phyloP scores from a whole-genome alignment of 2,888 invertebrate genomes.

The Physocephala rufipes region DNA sequence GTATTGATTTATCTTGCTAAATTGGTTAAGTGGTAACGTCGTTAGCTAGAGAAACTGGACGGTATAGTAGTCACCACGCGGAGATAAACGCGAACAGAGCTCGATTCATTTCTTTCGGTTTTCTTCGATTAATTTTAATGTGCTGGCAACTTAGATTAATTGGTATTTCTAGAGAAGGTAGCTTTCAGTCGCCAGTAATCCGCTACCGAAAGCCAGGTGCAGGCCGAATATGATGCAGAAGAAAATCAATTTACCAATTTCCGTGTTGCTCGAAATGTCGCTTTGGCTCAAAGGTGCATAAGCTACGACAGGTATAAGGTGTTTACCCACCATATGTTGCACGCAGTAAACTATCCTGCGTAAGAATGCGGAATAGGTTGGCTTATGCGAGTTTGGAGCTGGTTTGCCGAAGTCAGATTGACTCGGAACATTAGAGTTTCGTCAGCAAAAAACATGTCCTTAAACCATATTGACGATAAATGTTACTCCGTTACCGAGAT shows the following conservation, averaged over 20 bases:
- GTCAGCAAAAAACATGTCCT: conserved; percentile 43
- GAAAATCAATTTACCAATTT: conserved; percentile 12
- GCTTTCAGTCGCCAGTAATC: conserved; percentile 51
- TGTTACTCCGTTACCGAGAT: conserved; percentile 15
- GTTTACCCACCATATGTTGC: neutral
- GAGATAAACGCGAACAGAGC: neutral
- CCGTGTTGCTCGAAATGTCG: neutral
- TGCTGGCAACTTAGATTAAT: conserved; percentile 54
- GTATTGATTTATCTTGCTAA: conserved; percentile 22
- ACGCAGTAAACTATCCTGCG: neutral
- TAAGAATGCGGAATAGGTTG: neutral
- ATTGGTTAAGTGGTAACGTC: conserved; percentile 30
- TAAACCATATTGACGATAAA: conserved; percentile 46
- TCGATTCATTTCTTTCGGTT: too few relatives aligned
- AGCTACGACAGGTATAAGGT: neutral
- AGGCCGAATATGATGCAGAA: neutral
- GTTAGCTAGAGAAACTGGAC: conserved; percentile 19
- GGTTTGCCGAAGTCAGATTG: conserved; percentile 33
- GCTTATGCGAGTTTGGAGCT: conserved; percentile 5
- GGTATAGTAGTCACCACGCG: conserved; percentile 17
- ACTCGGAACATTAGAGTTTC: conserved; percentile 27
- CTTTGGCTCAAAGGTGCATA: neutral
- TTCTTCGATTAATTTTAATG: conserved; percentile 26
- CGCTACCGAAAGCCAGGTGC: conserved; percentile 30
- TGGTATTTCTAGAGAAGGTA: conserved; percentile 43